These are phyloP conservation scores for Rhagium mordax DNA, from an alignment of 2,888 invertebrate species.

Conservation along the genomic window DNA sequence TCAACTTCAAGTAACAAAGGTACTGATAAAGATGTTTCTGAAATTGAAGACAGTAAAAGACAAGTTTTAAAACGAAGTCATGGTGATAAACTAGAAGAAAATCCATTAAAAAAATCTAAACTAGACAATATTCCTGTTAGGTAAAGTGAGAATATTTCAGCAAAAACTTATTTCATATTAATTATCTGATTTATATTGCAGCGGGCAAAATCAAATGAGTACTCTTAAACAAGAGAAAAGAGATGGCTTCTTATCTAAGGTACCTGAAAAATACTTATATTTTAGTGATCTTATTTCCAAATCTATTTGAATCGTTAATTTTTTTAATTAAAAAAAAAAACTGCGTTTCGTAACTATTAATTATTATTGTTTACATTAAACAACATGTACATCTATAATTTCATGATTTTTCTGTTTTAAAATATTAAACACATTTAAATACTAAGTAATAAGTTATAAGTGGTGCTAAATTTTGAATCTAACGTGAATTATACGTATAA, in stretches of 20 bases:
- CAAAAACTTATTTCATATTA: neutral
- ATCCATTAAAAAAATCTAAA: conserved; percentile 23
- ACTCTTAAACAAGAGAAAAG: neutral
- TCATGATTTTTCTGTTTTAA: too few relatives aligned
- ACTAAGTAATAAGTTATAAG: too few relatives aligned
- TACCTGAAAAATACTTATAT: neutral
- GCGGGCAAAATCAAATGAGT: neutral
- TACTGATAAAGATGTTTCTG: neutral
- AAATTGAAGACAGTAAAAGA: neutral
- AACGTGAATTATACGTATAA: too few relatives aligned
- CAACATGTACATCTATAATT: too few relatives aligned
- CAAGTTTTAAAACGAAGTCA: conserved; percentile 22
- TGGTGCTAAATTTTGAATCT: too few relatives aligned
- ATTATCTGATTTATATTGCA: neutral
- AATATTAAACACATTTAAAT: too few relatives aligned
- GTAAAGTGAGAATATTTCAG: neutral
- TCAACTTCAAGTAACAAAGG: neutral
- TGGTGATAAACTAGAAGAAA: conserved; percentile 12
- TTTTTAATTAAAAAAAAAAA: too few relatives aligned
- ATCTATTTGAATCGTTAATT: too few relatives aligned
- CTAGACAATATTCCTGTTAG: neutral
- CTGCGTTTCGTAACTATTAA: too few relatives aligned
- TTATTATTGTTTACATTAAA: too few relatives aligned
- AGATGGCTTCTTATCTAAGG: conserved; percentile 6
- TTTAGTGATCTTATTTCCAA: neutral